These are phyloP conservation scores for Bothrops alternatus DNA, from an alignment of 2,797 vertebrate genomes.

Conservation along the genomic window DNA sequence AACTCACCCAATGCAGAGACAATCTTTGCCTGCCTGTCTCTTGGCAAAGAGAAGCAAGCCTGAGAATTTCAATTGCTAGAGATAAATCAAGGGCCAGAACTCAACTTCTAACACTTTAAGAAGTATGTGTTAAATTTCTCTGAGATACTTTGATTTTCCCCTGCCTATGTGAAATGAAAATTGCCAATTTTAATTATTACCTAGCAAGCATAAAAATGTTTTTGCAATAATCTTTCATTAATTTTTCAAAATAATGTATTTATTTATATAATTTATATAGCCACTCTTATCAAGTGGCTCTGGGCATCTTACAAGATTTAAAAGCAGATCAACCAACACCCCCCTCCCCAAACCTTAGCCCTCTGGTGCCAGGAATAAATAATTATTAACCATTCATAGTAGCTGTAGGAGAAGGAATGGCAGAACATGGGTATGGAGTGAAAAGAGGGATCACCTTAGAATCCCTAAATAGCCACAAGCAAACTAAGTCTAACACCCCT, in stretches of 20 bases:
- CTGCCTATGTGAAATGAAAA: slow-evolving; percentile 18
- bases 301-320: not conserved
- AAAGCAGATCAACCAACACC: not conserved
- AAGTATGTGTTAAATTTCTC: slow-evolving; percentile 56
- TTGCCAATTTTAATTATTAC: not conserved
- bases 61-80: slow-evolving; percentile 59
- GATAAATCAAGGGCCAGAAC: slow-evolving; percentile 52
- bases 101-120: slow-evolving; percentile 30
- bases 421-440: not conserved
- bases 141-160: slow-evolving; percentile 51
- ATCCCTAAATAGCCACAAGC: not conserved
- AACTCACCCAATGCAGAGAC: slow-evolving; percentile 39
- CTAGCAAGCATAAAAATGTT: not conserved
- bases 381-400: not conserved
- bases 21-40: slow-evolving; percentile 49
- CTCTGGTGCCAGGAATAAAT: not conserved
- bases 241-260: not conserved
- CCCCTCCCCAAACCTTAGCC: not conserved
- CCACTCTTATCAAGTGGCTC: not conserved
- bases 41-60: slow-evolving; percentile 63
- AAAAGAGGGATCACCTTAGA: not conserved
- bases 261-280: not conserved
- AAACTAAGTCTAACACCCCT: not conserved
- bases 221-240: not conserved
- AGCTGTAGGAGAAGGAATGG: not conserved